Evolutionary conservation across 1,140 invertebrate species (phyloP).

Genomic region (Dendrolimus kikuchii): DNA sequence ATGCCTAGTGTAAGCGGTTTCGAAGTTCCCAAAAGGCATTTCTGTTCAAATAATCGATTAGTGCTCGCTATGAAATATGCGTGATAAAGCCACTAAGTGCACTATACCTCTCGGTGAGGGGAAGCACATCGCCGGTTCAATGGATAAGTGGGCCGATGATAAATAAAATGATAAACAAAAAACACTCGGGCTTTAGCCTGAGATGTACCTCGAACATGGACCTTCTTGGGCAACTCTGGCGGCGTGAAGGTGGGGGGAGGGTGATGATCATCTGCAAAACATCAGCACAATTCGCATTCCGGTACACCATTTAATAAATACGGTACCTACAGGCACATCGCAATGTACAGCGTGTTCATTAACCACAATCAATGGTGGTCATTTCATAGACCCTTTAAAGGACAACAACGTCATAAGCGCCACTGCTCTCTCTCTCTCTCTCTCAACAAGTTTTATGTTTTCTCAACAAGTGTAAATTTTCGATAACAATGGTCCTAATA

Average conservation of each 20-base stretch:
- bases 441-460: too few relatives aligned
- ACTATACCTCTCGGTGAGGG: slow-evolving; percentile 37
- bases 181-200: slow-evolving; percentile 58
- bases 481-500: too few relatives aligned
- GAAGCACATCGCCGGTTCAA: slow-evolving; percentile 55
- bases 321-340: slow-evolving; percentile 47
- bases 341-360: slow-evolving; percentile 38
- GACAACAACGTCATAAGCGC: too few relatives aligned
- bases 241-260: slow-evolving; percentile 95
- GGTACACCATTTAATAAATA: slow-evolving; percentile 65
- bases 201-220: slow-evolving; percentile 92
- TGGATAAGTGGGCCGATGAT: slow-evolving; percentile 54
- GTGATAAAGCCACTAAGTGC: slow-evolving; percentile 68
- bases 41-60: slow-evolving; percentile 16
- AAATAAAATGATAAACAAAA: slow-evolving; percentile 51
- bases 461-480: too few relatives aligned
- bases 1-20: slow-evolving; percentile 49
- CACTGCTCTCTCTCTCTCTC: too few relatives aligned
- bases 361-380: too few relatives aligned
- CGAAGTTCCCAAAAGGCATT: slow-evolving; percentile 28
- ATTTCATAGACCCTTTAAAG: too few relatives aligned
- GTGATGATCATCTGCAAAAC: slow-evolving; percentile 95
- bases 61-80: slow-evolving; percentile 64
- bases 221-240: slow-evolving; percentile 97
- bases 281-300: slow-evolving; percentile 78